Evolutionary conservation across 2,888 invertebrate species (phyloP).

Genomic region (Cryptophagus acutangulus): DNA sequence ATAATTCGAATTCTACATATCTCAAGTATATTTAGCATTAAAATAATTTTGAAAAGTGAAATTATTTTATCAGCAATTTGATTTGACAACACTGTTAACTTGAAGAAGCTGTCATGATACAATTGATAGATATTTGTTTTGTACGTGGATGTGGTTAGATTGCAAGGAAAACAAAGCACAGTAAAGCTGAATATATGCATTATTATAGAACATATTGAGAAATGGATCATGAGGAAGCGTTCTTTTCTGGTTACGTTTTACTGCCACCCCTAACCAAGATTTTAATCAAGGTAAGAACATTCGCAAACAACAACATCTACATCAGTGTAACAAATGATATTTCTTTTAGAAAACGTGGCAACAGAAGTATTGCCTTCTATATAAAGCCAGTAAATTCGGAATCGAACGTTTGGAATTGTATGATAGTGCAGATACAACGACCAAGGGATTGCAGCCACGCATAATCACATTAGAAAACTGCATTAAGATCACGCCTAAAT

Average conservation of each 20-base stretch:
- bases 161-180: no score
- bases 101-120: no score
- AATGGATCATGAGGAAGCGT: constrained; percentile 72
- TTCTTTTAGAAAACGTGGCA: constrained; percentile 75
- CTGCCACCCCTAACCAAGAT: constrained; percentile 76
- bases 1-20: no score
- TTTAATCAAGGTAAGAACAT: constrained; percentile 60
- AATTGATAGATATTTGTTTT: no score
- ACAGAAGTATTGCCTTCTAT: constrained; percentile 71
- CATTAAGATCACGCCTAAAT: constrained; percentile 70
- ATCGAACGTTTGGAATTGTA: constrained; percentile 81
- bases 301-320: not conserved
- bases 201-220: no score
- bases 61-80: no score
- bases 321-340: constrained; percentile 6
- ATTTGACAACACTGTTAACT: no score
- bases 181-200: no score
- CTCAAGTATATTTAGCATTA: no score
- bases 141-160: not conserved
- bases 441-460: constrained; percentile 43
- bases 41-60: no score
- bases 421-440: constrained; percentile 63
- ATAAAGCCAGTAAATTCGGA: constrained; percentile 78
- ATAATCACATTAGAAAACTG: constrained; percentile 84
- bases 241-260: constrained; percentile 70